These are phyloP conservation scores for Axea sp. DNA, from an alignment of 2,888 invertebrate genomes.

Conservation along the genomic window DNA sequence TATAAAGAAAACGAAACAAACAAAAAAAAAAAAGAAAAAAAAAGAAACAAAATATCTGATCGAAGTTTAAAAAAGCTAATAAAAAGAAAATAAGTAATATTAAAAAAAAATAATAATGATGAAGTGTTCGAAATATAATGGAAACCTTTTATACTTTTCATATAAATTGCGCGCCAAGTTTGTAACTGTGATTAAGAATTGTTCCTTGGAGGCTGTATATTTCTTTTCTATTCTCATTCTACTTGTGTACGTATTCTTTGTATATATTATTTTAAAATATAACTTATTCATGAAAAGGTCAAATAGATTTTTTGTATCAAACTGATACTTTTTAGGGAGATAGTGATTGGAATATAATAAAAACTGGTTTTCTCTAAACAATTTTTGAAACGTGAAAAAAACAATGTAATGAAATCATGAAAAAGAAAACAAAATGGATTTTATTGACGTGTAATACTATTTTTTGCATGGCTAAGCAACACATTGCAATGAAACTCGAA, in stretches of 20 bases:
- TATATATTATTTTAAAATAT: constrained; percentile 31
- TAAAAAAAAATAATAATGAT: constrained; percentile 9
- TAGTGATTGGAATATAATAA: too few species aligned
- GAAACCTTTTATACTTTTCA: constrained; percentile 25
- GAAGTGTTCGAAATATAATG: constrained; percentile 31
- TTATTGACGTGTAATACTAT: too few species aligned
- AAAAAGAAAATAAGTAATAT: too few species aligned
- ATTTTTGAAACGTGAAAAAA: too few species aligned
- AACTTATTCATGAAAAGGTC: constrained; percentile 36
- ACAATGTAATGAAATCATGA: too few species aligned
- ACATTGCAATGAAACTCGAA: too few species aligned
- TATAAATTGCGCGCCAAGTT: constrained; percentile 38
- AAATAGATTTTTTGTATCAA: constrained; percentile 7
- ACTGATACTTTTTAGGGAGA: neutral
- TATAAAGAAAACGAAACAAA: too few species aligned
- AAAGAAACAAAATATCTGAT: neutral
- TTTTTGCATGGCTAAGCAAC: too few species aligned
- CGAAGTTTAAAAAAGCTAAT: neutral
- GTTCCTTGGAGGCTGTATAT: constrained; percentile 54
- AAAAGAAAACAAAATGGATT: too few species aligned
- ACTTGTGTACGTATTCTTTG: constrained; percentile 31
- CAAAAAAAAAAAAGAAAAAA: too few species aligned
- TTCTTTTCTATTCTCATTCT: constrained; percentile 50
- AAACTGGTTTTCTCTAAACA: too few species aligned
- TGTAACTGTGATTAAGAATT: constrained; percentile 54